Evolutionary conservation across 1,140 invertebrate genomes (phyloP).

Genomic region (Orussus abietinus): DNA sequence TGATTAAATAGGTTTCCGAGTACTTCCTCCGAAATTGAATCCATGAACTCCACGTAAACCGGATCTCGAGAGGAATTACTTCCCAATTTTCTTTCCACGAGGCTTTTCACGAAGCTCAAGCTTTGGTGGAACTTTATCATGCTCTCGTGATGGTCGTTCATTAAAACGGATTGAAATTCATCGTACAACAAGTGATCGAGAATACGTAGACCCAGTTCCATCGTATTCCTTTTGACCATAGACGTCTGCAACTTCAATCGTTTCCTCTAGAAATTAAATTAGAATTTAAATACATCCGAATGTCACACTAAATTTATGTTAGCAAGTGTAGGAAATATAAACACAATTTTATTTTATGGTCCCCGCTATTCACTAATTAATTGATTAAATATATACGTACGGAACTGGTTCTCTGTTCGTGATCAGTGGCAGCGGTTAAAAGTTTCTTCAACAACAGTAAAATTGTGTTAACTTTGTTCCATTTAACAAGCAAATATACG

Average conservation of each 20-base stretch:
- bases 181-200: conserved; percentile 17
- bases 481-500: conserved; percentile 24
- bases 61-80: not conserved
- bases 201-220: conserved; percentile 16
- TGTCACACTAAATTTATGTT: no score
- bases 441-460: conserved; percentile 17
- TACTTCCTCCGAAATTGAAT: conserved; percentile 10
- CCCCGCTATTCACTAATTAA: no score
- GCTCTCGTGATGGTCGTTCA: conserved; percentile 18
- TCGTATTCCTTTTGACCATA: conserved; percentile 8
- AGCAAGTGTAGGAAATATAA: no score
- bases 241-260: no score
- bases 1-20: conserved; percentile 18
- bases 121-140: conserved; percentile 19
- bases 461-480: conserved; percentile 18
- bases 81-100: conserved; percentile 16
- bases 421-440: no score
- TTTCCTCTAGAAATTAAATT: no score
- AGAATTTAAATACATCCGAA: no score
- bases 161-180: conserved; percentile 17
- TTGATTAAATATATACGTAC: no score
- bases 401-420: no score
- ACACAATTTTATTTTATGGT: no score
- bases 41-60: no score
- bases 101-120: conserved; percentile 14